Percentiles rank a stretch among this genome's conserved stretches.
Conservation (phyloP, 2,113 vertebrate species). For the Uropsilus gracilis region DNA sequence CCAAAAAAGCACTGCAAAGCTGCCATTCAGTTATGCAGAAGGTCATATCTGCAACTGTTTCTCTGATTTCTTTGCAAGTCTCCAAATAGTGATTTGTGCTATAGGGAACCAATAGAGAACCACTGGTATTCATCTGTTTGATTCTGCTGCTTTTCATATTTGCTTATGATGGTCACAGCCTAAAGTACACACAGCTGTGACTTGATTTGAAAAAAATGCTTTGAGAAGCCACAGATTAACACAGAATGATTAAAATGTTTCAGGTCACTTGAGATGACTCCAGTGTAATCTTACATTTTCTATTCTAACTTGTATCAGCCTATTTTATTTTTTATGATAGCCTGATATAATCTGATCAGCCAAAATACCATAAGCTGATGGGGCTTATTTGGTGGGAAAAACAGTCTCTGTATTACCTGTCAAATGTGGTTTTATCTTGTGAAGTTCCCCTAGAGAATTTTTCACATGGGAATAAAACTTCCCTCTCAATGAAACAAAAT, state of each 20-base stretch:
- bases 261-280: background rate
- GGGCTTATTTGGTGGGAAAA: background rate
- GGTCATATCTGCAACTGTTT: background rate
- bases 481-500: background rate
- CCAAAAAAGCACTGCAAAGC: background rate
- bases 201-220: slow-evolving; percentile 84
- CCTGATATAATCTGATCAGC: background rate
- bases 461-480: background rate
- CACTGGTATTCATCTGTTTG: background rate
- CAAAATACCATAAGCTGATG: background rate
- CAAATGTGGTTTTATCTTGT: background rate
- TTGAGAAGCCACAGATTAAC: slow-evolving; percentile 79
- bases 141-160: slow-evolving; percentile 84
- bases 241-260: slow-evolving; percentile 77
- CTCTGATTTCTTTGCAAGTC: slow-evolving; percentile 45
- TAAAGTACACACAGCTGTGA: slow-evolving; percentile 85
- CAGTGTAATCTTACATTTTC: slow-evolving; percentile 54
- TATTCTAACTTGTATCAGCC: background rate
- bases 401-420: background rate
- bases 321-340: background rate
- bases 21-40: background rate
- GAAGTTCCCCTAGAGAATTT: background rate
- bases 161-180: slow-evolving; percentile 86
- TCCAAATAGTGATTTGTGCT: slow-evolving; percentile 46
- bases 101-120: background rate